phyloP scores from a whole-genome alignment of 2,797 vertebrate genomes.

The Buphagus erythrorhynchus region DNA sequence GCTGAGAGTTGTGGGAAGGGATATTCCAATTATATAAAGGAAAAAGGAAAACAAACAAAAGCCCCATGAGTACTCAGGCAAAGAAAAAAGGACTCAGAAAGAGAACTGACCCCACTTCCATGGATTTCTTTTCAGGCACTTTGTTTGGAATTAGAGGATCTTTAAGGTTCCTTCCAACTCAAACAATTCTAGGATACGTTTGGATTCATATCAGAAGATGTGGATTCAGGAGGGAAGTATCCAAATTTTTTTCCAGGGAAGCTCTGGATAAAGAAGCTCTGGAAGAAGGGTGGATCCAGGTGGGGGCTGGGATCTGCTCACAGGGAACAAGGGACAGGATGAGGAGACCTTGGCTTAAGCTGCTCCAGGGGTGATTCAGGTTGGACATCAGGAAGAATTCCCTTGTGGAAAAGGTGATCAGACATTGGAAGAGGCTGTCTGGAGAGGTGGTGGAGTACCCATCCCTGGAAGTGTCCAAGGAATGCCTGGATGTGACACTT shows the following conservation, averaged over 20 bases:
- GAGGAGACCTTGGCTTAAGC: too few relatives aligned
- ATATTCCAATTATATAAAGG: background rate
- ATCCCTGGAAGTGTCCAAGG: background rate
- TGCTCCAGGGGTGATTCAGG: too few relatives aligned
- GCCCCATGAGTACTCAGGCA: fast-evolving
- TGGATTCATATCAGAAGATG: background rate
- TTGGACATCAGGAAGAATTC: background rate
- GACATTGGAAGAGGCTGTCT: background rate
- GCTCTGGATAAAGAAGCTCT: background rate
- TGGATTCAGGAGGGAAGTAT: background rate
- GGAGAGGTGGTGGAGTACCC: background rate
- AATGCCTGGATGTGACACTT: background rate
- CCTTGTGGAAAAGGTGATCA: background rate
- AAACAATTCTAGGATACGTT: fast-evolving
- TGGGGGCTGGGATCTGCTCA: background rate
- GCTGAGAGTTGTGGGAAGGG: background rate
- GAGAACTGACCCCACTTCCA: background rate
- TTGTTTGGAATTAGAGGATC: background rate
- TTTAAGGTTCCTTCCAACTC: background rate
- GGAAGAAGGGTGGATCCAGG: background rate
- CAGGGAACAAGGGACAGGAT: background rate
- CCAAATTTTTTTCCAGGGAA: background rate
- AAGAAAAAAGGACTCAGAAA: background rate
- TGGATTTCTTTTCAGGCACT: background rate
- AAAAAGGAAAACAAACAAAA: background rate